Base-by-base conservation (phyloP, 2,113 vertebrate species). In the Noturus placidus region DNA sequence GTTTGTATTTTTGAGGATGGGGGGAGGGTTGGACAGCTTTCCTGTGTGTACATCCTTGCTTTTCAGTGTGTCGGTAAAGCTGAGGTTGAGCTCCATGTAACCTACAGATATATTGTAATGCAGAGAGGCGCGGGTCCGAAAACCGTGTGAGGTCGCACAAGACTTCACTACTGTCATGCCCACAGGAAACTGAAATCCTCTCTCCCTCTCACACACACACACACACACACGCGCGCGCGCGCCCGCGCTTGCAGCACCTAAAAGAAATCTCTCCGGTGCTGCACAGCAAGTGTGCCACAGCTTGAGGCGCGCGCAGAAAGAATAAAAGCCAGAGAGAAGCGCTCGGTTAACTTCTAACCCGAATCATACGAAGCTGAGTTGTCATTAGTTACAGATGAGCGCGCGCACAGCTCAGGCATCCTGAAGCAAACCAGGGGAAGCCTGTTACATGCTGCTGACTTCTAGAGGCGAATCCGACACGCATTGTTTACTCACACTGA, bases 371-470 rank as follows among this genome's bases (percentile, higher is more conserved):
- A 20, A 27, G 17, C 52, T 57, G 76, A 14, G 20, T 52, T 52
- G 19, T 22, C 52, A 65, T 57, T 65, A 50, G 33, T 57, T 67
- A 27, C 14, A 25, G 17, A 10, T 82, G 78, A 61, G 81, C 69
- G n/a, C 84, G 5, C n/a, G 52, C n/a, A 54, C 63, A 77, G 25
- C 33, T 19, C 33, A 50, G 82, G n/a, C 56, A 63, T 85, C 84
- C 69, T 25, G 25, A 67, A 67, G 25, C 50, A 33, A 22, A 63
- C 57, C 30, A 67, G 22, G 76, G 78, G 59, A 77, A 59, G 87
- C 85, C 7, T 86, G 65, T 74, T 86, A 4, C 80, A 25, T 50
- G 61, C 54, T 25, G 54, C 30, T 57, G 78, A 59, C 78, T 57
- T 38, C 54, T 59, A 10, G 4, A 19, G 3, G 59, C 56, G 0